These are phyloP conservation scores for Montipora sp. DNA, from an alignment of 64 coral and sea anemone species.

Conservation along the genomic window DNA sequence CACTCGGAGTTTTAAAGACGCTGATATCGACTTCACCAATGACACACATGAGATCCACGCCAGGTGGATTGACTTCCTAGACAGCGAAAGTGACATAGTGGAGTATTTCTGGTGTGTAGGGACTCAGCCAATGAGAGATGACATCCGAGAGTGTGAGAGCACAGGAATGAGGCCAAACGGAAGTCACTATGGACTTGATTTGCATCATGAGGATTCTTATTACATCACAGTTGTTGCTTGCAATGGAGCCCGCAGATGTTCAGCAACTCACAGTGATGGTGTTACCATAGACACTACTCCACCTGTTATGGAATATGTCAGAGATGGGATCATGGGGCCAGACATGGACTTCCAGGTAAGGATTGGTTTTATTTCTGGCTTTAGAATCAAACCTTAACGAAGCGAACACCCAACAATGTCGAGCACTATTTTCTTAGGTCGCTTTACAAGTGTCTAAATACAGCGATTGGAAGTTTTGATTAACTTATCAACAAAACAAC, in stretches of 20 bases:
- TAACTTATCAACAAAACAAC: too few relatives aligned
- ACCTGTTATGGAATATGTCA: conserved; percentile 82
- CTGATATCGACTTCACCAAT: conserved; percentile 81
- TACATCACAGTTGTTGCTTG: conserved; percentile 88
- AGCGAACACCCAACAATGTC: too few relatives aligned
- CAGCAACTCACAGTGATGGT: conserved; percentile 78
- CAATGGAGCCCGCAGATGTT: conserved; percentile 88
- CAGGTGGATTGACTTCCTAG: conserved; percentile 84
- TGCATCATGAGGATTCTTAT: conserved; percentile 69
- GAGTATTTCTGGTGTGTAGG: conserved; percentile 95
- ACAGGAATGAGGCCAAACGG: conserved; percentile 72
- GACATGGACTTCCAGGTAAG: conserved; percentile 96
- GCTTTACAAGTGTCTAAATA: too few relatives aligned
- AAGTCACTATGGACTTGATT: conserved; percentile 80
- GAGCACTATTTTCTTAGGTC: too few relatives aligned
- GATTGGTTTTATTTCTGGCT: background rate
- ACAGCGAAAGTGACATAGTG: conserved; percentile 78
- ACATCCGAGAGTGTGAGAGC: conserved; percentile 79
- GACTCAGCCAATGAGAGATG: conserved; percentile 71
- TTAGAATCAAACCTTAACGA: too few relatives aligned
- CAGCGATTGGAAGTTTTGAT: too few relatives aligned
- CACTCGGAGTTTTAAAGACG: conserved; percentile 78
- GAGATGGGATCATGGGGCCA: conserved; percentile 95
- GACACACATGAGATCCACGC: conserved; percentile 74
- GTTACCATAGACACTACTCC: conserved; percentile 88